Percentiles rank a stretch among this genome's conserved stretches.
phyloP scores from a whole-genome alignment of 2,888 invertebrate species.

The Nowickia ferox region DNA sequence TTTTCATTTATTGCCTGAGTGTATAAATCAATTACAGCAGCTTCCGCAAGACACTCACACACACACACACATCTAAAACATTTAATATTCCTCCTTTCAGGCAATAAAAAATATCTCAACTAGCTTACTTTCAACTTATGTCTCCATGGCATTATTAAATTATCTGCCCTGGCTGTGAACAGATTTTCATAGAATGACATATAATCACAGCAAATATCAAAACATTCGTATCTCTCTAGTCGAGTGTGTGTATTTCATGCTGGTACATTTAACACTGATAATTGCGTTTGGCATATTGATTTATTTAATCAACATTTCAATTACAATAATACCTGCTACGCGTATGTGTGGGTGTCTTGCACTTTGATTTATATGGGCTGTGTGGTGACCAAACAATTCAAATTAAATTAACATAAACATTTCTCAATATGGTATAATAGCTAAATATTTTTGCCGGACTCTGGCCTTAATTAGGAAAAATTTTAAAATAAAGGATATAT shows the following conservation, averaged over 20 bases:
- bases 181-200: background rate
- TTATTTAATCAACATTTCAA: conserved; percentile 17
- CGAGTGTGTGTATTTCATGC: background rate
- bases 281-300: conserved; percentile 26
- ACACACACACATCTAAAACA: no score
- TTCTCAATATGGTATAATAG: background rate
- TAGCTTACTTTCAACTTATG: background rate
- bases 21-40: no score
- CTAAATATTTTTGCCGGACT: no score
- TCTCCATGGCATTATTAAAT: background rate
- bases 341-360: background rate
- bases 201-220: conserved; percentile 1
- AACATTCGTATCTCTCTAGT: background rate
- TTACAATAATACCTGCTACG: background rate
- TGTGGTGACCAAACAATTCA: background rate
- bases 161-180: background rate
- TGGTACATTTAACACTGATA: background rate
- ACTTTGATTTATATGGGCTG: background rate
- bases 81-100: background rate
- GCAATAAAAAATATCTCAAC: background rate
- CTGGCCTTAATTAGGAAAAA: no score
- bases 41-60: no score
- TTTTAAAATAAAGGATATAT: no score
- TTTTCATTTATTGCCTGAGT: no score
- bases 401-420: background rate